Evolutionary conservation across 1,140 invertebrate species (phyloP).

Genomic region (Metaphire vulgaris): DNA sequence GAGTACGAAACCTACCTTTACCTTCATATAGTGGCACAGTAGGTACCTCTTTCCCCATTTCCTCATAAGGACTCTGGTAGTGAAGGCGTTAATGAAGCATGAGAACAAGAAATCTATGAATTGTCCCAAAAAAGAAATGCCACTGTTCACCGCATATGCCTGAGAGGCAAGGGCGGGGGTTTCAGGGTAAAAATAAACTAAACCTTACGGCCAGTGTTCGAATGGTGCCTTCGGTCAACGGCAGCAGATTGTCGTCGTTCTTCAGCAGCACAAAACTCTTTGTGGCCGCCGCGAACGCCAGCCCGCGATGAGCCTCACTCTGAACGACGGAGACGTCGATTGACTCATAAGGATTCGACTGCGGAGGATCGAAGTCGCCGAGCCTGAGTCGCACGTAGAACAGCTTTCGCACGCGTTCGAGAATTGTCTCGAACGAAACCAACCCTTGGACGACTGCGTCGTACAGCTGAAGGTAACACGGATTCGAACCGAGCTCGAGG

Average conservation of each 20-base stretch:
- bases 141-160: no score
- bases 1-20: no score
- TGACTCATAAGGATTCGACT: constrained; percentile 39
- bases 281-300: constrained; percentile 37
- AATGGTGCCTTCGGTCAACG: constrained; percentile 10
- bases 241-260: constrained; percentile 35
- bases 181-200: no score
- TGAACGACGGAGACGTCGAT: constrained; percentile 36
- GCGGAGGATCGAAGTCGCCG: constrained; percentile 43
- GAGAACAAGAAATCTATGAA: no score
- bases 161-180: no score
- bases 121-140: no score
- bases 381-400: constrained; percentile 8
- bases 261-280: constrained; percentile 45
- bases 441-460: constrained; percentile 4
- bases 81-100: no score
- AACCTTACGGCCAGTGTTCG: constrained; percentile 11
- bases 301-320: constrained; percentile 35
- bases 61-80: no score
- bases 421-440: constrained; percentile 6
- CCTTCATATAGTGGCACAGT: no score
- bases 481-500: constrained; percentile 3
- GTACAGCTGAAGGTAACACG: background rate
- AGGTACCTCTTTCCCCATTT: no score
- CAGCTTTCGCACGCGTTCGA: background rate